A percentile compares a stretch with the other conserved stretches of the same genome.
Evolutionary conservation across 1,140 invertebrate genomes (phyloP).

Genomic region (Psix sp.): DNA sequence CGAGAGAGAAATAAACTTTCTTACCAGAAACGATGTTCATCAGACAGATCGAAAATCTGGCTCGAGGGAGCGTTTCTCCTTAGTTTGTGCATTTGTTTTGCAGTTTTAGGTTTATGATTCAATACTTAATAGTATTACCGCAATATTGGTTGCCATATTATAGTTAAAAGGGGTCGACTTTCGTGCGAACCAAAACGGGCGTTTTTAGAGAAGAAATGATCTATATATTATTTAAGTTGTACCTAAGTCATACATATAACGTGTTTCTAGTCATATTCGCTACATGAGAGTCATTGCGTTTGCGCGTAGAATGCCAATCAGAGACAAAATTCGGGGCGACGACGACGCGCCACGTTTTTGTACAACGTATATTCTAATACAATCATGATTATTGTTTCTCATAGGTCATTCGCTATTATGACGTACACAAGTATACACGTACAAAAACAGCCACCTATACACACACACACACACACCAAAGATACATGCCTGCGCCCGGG

Average conservation of each 20-base stretch:
- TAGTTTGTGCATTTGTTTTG: slow-evolving; percentile 13
- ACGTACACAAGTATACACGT: too few species aligned
- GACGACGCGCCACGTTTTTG: slow-evolving; percentile 22
- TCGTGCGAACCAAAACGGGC: slow-evolving; percentile 50
- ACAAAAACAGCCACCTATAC: too few species aligned
- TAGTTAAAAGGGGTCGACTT: slow-evolving; percentile 57
- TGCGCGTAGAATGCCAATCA: slow-evolving; percentile 15
- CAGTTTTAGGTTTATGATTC: slow-evolving; percentile 16
- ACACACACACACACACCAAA: too few species aligned
- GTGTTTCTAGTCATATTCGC: slow-evolving; percentile 72
- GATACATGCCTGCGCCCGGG: too few species aligned
- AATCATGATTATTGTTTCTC: not conserved
- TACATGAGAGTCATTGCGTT: slow-evolving; percentile 47
- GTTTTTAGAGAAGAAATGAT: slow-evolving; percentile 63
- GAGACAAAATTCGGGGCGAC: too few species aligned
- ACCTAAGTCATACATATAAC: slow-evolving; percentile 69
- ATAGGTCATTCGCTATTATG: slow-evolving; percentile 1
- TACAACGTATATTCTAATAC: too few species aligned
- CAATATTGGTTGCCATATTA: slow-evolving; percentile 64
- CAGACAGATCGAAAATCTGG: not conserved
- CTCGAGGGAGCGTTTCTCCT: slow-evolving; percentile 15
- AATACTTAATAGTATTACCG: slow-evolving; percentile 47
- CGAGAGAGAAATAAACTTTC: too few species aligned
- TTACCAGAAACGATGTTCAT: not conserved
- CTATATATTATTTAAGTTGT: slow-evolving; percentile 62